A percentile compares a stretch with the other conserved stretches of the same genome.
phyloP scores from a whole-genome alignment of 2,888 invertebrate genomes.

The Yponomeuta malinellus region DNA sequence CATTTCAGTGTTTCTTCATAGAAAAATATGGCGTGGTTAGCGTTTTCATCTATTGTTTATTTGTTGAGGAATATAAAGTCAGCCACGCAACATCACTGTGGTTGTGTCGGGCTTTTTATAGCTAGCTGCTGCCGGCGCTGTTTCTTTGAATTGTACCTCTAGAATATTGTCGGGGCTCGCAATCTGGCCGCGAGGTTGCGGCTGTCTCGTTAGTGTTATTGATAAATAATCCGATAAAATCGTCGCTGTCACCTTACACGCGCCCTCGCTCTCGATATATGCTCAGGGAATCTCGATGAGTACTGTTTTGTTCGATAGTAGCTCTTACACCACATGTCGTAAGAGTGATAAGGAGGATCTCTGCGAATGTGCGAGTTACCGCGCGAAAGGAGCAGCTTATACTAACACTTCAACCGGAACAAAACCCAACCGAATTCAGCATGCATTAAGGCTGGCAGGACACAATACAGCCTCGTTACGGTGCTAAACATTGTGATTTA shows the following conservation, averaged over 20 bases:
- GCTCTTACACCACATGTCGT: too few relatives aligned
- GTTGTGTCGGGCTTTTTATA: background rate
- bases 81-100: constrained; percentile 21
- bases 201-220: constrained; percentile 52
- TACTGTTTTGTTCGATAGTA: too few relatives aligned
- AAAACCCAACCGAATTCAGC: background rate
- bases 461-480: constrained; percentile 1
- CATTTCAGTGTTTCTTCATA: constrained; percentile 36
- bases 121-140: background rate
- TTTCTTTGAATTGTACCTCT: background rate
- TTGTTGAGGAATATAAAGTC: constrained; percentile 24
- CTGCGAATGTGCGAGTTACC: background rate
- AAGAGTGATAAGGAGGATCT: too few relatives aligned
- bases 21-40: constrained; percentile 28
- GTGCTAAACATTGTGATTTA: background rate
- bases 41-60: constrained; percentile 26
- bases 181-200: constrained; percentile 33
- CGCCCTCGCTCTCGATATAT: constrained; percentile 21
- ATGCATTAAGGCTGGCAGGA: background rate
- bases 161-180: background rate
- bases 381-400: background rate
- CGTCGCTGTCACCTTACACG: constrained; percentile 35
- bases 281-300: background rate
- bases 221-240: constrained; percentile 61
- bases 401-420: background rate